A percentile compares a stretch with the other conserved stretches of the same genome.
Evolutionary conservation across 2,888 invertebrate genomes (phyloP).

Genomic region (Tenthredo amoena): DNA sequence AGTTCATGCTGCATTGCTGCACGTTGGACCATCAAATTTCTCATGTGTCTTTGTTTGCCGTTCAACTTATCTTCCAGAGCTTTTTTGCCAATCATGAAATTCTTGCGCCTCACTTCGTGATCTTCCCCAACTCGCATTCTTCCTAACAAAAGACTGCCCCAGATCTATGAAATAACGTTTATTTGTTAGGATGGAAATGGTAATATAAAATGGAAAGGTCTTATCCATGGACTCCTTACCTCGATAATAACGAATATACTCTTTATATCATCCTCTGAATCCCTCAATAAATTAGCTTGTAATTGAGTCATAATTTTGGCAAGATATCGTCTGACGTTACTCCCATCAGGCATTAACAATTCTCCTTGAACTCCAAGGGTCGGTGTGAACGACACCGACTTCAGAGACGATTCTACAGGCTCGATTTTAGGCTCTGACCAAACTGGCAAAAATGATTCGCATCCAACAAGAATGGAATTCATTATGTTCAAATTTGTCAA

Average conservation of each 20-base stretch:
- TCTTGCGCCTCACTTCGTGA: slow-evolving; percentile 84
- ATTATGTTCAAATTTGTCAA: slow-evolving; percentile 85
- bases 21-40: slow-evolving; percentile 64
- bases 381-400: slow-evolving; percentile 71
- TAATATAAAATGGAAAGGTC: background rate
- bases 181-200: background rate
- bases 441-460: slow-evolving; percentile 84
- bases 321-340: slow-evolving; percentile 84
- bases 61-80: slow-evolving; percentile 83
- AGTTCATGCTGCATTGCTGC: slow-evolving; percentile 67
- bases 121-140: slow-evolving; percentile 80
- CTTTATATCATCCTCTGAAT: slow-evolving; percentile 89
- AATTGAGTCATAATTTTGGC: slow-evolving; percentile 82
- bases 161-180: slow-evolving; percentile 81
- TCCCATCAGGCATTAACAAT: slow-evolving; percentile 82
- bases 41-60: slow-evolving; percentile 81
- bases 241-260: slow-evolving; percentile 81
- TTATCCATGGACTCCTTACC: slow-evolving; percentile 72
- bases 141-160: slow-evolving; percentile 83
- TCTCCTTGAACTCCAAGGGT: slow-evolving; percentile 68
- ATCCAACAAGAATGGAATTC: slow-evolving; percentile 82
- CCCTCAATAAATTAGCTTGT: slow-evolving; percentile 83
- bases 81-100: slow-evolving; percentile 83
- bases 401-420: slow-evolving; percentile 80
- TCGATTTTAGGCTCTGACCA: slow-evolving; percentile 82